Percentiles rank a stretch among this genome's conserved stretches.
phyloP scores from a whole-genome alignment of 1,140 invertebrate species.

The Heterodera schachtii region DNA sequence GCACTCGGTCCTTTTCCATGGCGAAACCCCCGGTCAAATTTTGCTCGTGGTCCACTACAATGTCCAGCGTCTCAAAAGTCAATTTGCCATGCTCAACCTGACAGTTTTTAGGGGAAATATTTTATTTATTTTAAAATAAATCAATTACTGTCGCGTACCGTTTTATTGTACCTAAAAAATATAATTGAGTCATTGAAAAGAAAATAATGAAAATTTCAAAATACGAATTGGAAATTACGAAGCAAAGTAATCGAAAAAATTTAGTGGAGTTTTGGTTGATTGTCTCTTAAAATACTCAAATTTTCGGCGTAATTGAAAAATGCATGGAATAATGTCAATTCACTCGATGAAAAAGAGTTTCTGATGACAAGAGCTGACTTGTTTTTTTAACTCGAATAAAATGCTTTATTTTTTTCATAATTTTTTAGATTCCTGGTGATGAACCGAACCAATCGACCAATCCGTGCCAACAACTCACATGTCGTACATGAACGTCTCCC shows the following conservation, averaged over 20 bases:
- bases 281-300: too few relatives aligned
- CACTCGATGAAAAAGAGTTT: too few relatives aligned
- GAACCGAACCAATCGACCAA: constrained; percentile 1
- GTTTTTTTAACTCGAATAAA: too few relatives aligned
- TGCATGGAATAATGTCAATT: too few relatives aligned
- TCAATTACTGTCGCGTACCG: background rate
- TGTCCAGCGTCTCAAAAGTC: constrained; percentile 7
- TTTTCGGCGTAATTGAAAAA: too few relatives aligned
- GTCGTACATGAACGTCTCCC: constrained; percentile 39
- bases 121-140: background rate
- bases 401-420: too few relatives aligned
- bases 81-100: background rate
- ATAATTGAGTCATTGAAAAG: constrained; percentile 8
- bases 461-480: constrained; percentile 28
- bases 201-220: background rate
- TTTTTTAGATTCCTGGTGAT: background rate
- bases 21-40: constrained; percentile 1
- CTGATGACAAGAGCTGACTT: too few relatives aligned
- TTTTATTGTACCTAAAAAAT: constrained; percentile 20
- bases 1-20: background rate
- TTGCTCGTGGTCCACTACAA: background rate
- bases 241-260: background rate
- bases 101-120: background rate
- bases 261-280: too few relatives aligned
- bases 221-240: too few relatives aligned